phyloP scores from a whole-genome alignment of 2,113 vertebrate species.

The Oxygymnocypris stewartii region DNA sequence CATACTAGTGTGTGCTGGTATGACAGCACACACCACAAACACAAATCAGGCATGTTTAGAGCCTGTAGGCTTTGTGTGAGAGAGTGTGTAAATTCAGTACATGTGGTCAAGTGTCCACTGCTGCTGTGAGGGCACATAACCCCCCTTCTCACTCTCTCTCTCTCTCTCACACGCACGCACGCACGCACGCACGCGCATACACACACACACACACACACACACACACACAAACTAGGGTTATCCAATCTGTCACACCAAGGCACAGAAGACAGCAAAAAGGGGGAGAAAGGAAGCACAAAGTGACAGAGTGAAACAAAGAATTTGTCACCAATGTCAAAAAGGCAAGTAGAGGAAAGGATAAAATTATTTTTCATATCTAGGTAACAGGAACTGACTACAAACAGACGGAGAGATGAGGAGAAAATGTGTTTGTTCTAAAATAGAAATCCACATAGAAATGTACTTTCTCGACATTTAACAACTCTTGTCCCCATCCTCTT shows the following conservation, averaged over 20 bases:
- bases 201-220: constrained; percentile 30
- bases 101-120: constrained; percentile 16
- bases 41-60: constrained; percentile 24
- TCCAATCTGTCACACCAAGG: constrained; percentile 34
- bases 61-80: not conserved
- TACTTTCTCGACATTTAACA: not conserved
- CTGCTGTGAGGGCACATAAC: constrained; percentile 10
- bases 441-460: not conserved
- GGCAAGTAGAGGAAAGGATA: not conserved
- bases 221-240: constrained; percentile 31
- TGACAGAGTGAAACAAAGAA: constrained; percentile 27
- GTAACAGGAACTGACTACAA: constrained; percentile 9
- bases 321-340: constrained; percentile 3
- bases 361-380: not conserved
- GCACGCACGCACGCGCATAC: constrained; percentile 29
- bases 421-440: constrained; percentile 9
- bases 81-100: constrained; percentile 2
- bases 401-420: not conserved
- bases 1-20: too few species aligned
- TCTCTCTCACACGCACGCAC: constrained; percentile 27
- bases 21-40: constrained; percentile 26
- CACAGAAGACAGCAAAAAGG: constrained; percentile 34
- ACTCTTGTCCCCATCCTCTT: not conserved
- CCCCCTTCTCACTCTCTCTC: not conserved
- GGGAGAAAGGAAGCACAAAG: constrained; percentile 27